These are phyloP conservation scores for Zhuqinia jingwanae DNA, from an alignment of 2,888 invertebrate genomes.

Conservation along the genomic window DNA sequence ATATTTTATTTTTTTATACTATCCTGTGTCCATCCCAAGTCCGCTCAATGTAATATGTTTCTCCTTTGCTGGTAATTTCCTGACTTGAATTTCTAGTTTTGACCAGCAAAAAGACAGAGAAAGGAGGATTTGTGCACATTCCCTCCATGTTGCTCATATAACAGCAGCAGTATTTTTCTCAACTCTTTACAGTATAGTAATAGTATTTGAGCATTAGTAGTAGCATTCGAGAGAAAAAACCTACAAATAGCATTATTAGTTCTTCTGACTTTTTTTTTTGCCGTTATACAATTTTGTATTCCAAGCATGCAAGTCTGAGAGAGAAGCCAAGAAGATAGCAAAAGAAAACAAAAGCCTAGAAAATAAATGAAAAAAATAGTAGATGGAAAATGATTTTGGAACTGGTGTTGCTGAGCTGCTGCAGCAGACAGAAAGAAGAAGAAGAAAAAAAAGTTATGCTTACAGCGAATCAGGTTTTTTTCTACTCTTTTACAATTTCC, in stretches of 20 bases:
- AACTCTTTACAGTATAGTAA: background rate
- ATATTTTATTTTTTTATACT: no score
- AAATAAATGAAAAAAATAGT: no score
- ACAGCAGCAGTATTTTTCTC: background rate
- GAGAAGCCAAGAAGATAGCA: background rate
- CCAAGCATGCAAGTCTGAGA: background rate
- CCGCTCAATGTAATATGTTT: no score
- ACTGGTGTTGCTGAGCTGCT: no score
- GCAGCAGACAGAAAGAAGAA: background rate
- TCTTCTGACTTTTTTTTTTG: background rate
- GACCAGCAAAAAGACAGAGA: conserved; percentile 20
- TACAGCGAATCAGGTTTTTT: background rate
- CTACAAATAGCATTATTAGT: background rate
- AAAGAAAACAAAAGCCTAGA: conserved; percentile 14
- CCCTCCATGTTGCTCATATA: background rate
- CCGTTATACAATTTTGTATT: conserved; percentile 46
- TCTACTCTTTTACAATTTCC: background rate
- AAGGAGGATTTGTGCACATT: background rate
- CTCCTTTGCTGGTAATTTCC: conserved; percentile 21
- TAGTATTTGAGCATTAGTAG: background rate
- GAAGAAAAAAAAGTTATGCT: no score
- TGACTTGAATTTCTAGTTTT: conserved; percentile 44
- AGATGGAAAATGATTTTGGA: conserved; percentile 8
- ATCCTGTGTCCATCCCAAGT: no score
- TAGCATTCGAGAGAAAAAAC: no score